Base-by-base conservation (phyloP, 2,888 invertebrate genomes). In the Aporophyla nigra region DNA sequence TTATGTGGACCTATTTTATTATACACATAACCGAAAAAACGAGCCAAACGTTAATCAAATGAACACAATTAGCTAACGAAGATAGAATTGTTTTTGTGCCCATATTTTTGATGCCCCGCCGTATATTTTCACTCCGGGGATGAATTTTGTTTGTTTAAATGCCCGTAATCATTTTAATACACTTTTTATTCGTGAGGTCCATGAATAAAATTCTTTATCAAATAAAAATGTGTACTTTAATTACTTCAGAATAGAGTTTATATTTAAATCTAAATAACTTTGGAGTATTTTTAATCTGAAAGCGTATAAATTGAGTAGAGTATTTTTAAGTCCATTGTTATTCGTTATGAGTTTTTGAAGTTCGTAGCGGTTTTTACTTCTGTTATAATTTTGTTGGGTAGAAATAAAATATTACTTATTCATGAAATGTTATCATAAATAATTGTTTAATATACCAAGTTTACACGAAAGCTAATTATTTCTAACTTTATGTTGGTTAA, bases 11-110 rank as follows among this genome's bases (percentile, higher is more conserved):
- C 43, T 80, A 40, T 71, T 74, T 67, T 46, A 46, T 61, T 51
- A 63, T 27, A 74, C n/a, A 40, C 43, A 1, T 51, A 51, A 19
- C n/a, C 10, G 16, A 72, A 81, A 83, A 82, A 82, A 69, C 21
- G 59, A 43, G 65, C 59, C 63, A 63, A 76, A 78, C 58, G 49
- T 71, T 82, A 78, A 86, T 82, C 79, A 81, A 86, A 84, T 76
- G 67, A 81, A 86, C 66, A 63, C 79, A 87, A 86, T 87, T 82
- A 80, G 77, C 87, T 82, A 87, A 88, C 86, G 88, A 87, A 78
- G 65, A 79, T 77, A 73, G 78, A 81, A 85, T 83, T 74, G 74
- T 87, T 88, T 81, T 84, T 80, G 72, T 71, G 71, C 63, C 65
- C 73, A 82, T 81, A 77, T 84, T 84, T 88, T 88, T 78, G 78